phyloP scores from a whole-genome alignment of 2,113 vertebrate genomes.

The Solenodon paradoxus region DNA sequence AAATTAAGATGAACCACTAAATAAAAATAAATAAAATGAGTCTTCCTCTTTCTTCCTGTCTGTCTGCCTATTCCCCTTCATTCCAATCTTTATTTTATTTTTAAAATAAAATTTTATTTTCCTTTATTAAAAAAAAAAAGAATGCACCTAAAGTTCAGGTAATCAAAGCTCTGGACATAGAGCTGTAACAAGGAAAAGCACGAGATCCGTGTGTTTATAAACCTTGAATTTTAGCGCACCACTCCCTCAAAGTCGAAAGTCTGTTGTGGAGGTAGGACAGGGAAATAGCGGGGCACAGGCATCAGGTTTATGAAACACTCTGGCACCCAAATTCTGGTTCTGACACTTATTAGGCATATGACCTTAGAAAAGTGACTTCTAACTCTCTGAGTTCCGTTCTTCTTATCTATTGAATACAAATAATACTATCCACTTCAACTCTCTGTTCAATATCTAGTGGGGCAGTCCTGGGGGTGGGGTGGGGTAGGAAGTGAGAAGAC shows the following conservation, averaged over 20 bases:
- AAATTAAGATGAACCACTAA: no score
- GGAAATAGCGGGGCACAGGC: not conserved
- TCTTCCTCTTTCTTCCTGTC: no score
- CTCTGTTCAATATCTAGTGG: not conserved
- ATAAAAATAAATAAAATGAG: no score
- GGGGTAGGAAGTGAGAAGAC: not conserved
- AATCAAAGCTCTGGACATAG: not conserved
- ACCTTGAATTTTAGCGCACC: not conserved
- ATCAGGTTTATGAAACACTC: not conserved
- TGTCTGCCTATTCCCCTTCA: no score
- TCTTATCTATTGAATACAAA: not conserved
- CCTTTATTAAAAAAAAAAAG: no score
- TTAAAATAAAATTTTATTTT: no score
- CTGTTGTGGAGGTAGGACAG: no score
- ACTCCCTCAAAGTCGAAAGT: not conserved
- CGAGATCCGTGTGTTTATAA: not conserved
- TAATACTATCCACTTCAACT: not conserved
- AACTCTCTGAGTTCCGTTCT: not conserved
- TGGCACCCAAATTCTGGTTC: not conserved
- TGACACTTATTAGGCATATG: not conserved
- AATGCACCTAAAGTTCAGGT: not conserved
- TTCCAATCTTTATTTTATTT: no score
- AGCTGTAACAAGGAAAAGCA: not conserved
- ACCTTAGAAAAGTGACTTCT: not conserved
- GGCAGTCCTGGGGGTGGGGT: fast-evolving